Percentiles rank a stretch among this genome's conserved stretches.
phyloP scores from a whole-genome alignment of 2,888 invertebrate genomes.

The Stenotaenia linearis region DNA sequence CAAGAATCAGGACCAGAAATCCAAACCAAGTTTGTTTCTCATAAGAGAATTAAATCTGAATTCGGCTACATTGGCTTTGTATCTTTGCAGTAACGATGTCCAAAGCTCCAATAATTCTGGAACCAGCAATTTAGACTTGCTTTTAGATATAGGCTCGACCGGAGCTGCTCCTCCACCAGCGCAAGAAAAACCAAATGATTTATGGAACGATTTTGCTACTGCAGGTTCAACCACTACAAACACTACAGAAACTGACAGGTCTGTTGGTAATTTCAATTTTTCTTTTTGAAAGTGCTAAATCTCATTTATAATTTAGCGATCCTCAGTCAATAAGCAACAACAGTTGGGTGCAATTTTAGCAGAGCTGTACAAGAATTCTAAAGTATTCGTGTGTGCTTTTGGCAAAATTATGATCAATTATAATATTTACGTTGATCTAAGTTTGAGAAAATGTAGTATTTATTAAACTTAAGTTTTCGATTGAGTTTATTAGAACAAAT shows the following conservation, averaged over 20 bases:
- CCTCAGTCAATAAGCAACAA: slow-evolving; percentile 29
- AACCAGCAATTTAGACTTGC: slow-evolving; percentile 35
- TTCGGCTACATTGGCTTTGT: background rate
- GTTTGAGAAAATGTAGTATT: background rate
- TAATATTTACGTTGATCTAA: background rate
- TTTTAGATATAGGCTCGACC: slow-evolving; percentile 31
- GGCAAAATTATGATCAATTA: slow-evolving; percentile 22
- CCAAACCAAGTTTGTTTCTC: background rate
- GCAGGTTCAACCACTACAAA: slow-evolving; percentile 45
- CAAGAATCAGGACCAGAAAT: slow-evolving; percentile 32
- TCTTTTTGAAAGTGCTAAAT: background rate
- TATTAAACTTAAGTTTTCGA: background rate
- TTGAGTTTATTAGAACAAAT: background rate
- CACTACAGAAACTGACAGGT: background rate
- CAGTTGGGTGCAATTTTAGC: slow-evolving; percentile 43
- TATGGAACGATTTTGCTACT: slow-evolving; percentile 76
- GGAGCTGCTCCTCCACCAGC: slow-evolving; percentile 27
- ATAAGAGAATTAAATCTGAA: background rate
- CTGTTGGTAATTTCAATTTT: background rate
- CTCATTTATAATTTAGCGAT: background rate
- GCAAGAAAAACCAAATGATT: slow-evolving; percentile 41
- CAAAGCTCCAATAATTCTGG: background rate
- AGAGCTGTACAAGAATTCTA: background rate
- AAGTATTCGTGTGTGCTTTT: background rate
- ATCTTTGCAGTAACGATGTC: slow-evolving; percentile 38